Evolutionary conservation across 2,888 invertebrate genomes (phyloP).

Genomic region (Drosophila maculinotata): DNA sequence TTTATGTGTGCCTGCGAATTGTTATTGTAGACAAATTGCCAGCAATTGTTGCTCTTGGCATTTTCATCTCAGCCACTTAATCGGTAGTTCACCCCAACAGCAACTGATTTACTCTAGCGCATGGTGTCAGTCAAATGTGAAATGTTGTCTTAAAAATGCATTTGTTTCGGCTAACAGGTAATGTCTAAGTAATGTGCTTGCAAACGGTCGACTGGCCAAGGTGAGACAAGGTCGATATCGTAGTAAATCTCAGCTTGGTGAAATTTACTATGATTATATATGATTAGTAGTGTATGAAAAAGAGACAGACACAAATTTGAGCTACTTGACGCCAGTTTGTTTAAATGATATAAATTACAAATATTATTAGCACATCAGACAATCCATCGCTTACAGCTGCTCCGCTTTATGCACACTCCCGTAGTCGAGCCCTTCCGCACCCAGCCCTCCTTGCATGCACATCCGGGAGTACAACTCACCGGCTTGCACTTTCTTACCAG

Average conservation of each 20-base stretch:
- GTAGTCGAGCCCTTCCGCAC: conserved; percentile 12
- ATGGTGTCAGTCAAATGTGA: conserved; percentile 59
- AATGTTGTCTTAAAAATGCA: conserved; percentile 61
- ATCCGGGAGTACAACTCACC: conserved; percentile 22
- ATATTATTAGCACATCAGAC: too few relatives aligned
- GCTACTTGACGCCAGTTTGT: too few relatives aligned
- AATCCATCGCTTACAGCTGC: conserved; percentile 37
- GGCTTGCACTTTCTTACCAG: conserved; percentile 15
- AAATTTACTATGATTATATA: conserved; percentile 19
- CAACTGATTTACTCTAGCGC: conserved; percentile 36
- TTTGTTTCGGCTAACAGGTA: conserved; percentile 24
- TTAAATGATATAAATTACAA: too few relatives aligned
- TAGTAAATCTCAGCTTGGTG: conserved; percentile 7
- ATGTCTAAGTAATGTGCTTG: conserved; percentile 14
- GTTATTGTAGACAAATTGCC: not conserved
- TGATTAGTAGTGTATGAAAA: not conserved
- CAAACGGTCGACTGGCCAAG: conserved; percentile 43
- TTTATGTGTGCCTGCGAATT: not conserved
- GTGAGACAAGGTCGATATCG: conserved; percentile 41
- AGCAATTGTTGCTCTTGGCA: conserved; percentile 29
- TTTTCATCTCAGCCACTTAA: conserved; percentile 54
- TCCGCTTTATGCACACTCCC: conserved; percentile 34
- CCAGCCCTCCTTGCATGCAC: conserved; percentile 26
- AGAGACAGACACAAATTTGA: too few relatives aligned
- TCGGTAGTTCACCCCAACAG: conserved; percentile 62